Percentiles rank a stretch among this genome's conserved stretches.
phyloP scores from a whole-genome alignment of 2,888 invertebrate genomes.

The Tupiocoris notatus region DNA sequence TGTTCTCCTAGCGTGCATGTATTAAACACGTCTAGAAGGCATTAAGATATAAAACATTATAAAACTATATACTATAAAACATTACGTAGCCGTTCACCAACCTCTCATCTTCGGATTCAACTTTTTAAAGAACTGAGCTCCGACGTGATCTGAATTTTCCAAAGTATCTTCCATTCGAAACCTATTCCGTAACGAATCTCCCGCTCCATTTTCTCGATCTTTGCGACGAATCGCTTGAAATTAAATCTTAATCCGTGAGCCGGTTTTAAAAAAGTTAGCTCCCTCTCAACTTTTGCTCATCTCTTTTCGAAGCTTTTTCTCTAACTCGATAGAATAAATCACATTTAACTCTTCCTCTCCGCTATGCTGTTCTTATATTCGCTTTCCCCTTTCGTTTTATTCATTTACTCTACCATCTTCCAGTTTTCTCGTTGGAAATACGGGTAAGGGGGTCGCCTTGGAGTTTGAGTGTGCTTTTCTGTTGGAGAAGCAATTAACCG shows the following conservation, averaged over 20 bases:
- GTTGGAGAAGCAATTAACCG: neutral
- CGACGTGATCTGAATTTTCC: too few relatives aligned
- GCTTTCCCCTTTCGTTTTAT: neutral
- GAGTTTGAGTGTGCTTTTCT: neutral
- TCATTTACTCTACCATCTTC: too few relatives aligned
- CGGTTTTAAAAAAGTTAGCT: neutral
- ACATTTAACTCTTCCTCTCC: neutral
- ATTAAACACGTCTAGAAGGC: too few relatives aligned
- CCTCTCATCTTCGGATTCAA: too few relatives aligned
- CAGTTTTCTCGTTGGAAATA: neutral
- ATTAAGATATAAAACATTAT: too few relatives aligned
- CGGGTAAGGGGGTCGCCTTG: neutral
- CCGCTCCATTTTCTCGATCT: neutral
- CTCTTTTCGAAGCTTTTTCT: neutral
- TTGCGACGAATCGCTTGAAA: neutral
- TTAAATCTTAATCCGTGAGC: conserved; percentile 6
- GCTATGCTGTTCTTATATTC: neutral
- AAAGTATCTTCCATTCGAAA: too few relatives aligned
- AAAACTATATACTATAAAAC: too few relatives aligned
- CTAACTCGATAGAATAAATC: conserved; percentile 8
- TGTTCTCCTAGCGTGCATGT: too few relatives aligned
- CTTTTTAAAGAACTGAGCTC: too few relatives aligned
- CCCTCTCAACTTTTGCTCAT: neutral
- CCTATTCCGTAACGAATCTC: too few relatives aligned
- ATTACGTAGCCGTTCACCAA: too few relatives aligned